Percentiles rank a stretch among this genome's conserved stretches.
These are phyloP conservation scores for Hystrix brachyura DNA, from an alignment of 2,113 vertebrate species.

Conservation along the genomic window DNA sequence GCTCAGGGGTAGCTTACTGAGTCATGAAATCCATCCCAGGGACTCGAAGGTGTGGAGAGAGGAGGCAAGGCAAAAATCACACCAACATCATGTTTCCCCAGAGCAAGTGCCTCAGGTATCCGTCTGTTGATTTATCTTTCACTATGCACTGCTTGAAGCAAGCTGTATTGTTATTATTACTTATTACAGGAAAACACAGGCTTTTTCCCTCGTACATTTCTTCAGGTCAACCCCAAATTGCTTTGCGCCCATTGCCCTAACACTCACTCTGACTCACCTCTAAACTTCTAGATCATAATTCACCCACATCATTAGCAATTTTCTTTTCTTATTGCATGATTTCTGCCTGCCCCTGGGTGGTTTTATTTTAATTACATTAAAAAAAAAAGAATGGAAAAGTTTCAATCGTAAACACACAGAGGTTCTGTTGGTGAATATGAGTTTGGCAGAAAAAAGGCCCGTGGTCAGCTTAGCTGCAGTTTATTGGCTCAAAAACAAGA, in stretches of 20 bases:
- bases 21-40: constrained; percentile 7
- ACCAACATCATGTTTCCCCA: constrained; percentile 42
- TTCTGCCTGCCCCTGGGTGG: constrained; percentile 77
- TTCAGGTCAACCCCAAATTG: constrained; percentile 60
- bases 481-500: constrained; percentile 79
- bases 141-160: constrained; percentile 26
- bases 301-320: constrained; percentile 76
- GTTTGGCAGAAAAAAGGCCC: constrained; percentile 62
- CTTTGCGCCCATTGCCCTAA: constrained; percentile 24
- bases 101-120: neutral
- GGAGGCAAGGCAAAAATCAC: neutral
- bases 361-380: constrained; percentile 78
- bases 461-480: constrained; percentile 64
- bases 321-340: constrained; percentile 69
- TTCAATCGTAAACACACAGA: constrained; percentile 76
- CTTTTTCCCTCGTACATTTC: constrained; percentile 3
- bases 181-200: constrained; percentile 66
- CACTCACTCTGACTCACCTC: constrained; percentile 65
- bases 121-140: constrained; percentile 37
- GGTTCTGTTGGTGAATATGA: constrained; percentile 56
- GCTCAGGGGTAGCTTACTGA: constrained; percentile 14
- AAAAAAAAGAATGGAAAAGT: constrained; percentile 77
- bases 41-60: neutral
- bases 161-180: constrained; percentile 68
- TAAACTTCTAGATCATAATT: constrained; percentile 71